These are phyloP conservation scores for Lophochroa leadbeateri DNA, from an alignment of 2,113 vertebrate species.

Conservation along the genomic window DNA sequence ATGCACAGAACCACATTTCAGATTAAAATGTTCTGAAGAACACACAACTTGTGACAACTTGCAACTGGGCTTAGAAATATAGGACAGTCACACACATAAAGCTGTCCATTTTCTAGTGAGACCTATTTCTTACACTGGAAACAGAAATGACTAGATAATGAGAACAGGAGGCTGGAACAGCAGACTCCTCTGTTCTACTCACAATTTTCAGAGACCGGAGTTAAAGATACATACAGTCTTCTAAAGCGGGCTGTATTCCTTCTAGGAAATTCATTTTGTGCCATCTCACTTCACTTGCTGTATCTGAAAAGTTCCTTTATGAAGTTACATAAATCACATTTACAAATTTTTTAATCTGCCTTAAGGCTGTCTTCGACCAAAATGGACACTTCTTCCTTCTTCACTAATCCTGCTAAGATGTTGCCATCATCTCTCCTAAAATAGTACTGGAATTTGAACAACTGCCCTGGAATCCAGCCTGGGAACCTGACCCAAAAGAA, in stretches of 20 bases:
- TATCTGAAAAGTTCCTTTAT: not conserved
- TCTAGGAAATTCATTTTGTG: not conserved
- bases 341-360: not conserved
- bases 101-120: not conserved
- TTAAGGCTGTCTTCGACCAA: not conserved
- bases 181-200: not conserved
- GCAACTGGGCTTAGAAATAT: not conserved
- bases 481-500: not conserved
- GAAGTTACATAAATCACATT: not conserved
- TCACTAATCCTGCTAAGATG: not conserved
- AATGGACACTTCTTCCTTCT: not conserved
- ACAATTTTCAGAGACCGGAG: not conserved
- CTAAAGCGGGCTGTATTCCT: not conserved
- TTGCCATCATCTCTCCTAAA: not conserved
- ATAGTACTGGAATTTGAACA: not conserved
- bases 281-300: not conserved
- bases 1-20: not conserved
- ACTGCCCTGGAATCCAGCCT: not conserved
- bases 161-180: not conserved
- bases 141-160: not conserved
- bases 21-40: not conserved
- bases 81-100: not conserved
- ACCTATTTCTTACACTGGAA: not conserved
- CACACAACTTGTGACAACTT: not conserved
- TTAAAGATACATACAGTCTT: not conserved